Base-by-base conservation (phyloP, 2,113 vertebrate species). In the Oncorhynchus clarkii region DNA sequence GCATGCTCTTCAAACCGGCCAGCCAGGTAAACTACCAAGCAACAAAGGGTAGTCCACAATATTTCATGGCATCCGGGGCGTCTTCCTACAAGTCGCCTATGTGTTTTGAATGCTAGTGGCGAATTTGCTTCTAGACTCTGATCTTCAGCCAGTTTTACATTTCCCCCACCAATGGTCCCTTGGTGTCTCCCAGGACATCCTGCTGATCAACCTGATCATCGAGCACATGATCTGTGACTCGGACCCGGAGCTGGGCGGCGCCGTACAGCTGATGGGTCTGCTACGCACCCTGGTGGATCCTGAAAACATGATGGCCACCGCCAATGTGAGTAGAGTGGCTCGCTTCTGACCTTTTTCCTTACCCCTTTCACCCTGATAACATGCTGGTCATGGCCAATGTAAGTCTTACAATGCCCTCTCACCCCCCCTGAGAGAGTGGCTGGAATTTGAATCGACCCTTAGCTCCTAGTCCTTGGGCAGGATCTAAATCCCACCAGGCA, bases 181-280 rank as follows among this genome's bases (percentile, higher is more conserved):
- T 14, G n/a, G 7, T 26, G 13, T 78, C 65, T 71, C 75, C 24
- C 92, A 99, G 98, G 97, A 99, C 91, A 99, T 99, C 89, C 93
- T 99, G 51, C 94, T 99, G 82, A 99, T 99, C 89, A 99, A 99
- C 93, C 95, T 99, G 90, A 99, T 99, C 92, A 99, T 99, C 89
- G 98, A 99, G 88, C 97, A 99, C 93, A 99, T 99, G 98, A 99
- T 99, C 92, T 99, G 98, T 93, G 98, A 99, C 88, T 96, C 97
- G 59, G 98, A 99, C 90, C 98, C 98, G 81, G 98, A 99, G 87
- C 94, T 99, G 34, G 98, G 97, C 77, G 98, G 98, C 77, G 98
- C 98, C 70, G 97, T 99, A 88, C 96, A 99, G 68, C 94, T 99
- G 27, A 99, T 99, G 95, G 97, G 97, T 68, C 92, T 99, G 79